Base-by-base conservation (phyloP, 2,113 vertebrate species). In the Arenaria interpres region DNA sequence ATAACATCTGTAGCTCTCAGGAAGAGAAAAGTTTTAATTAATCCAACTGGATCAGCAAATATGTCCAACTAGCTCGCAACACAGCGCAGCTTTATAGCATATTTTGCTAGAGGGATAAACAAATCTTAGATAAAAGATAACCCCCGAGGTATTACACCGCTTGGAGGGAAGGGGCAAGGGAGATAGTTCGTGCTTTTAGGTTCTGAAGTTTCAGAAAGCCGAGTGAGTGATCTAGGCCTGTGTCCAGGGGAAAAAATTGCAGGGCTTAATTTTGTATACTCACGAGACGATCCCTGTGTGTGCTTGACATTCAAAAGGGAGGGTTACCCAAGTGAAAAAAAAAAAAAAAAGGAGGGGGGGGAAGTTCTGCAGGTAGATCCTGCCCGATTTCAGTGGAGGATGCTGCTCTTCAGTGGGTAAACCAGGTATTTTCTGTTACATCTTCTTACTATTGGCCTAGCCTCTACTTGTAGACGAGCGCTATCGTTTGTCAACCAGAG, bases 1-100 rank as follows among this genome's bases (percentile, higher is more conserved):
- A 73, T 69, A 92, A 66, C 51, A 71, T 82, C 90, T 82, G 8
- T 67, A 64, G 88, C 89, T 94, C 78, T 87, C 39, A 83, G 62
- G 76, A 89, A 90, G 50, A 39, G 90, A 56, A 71, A 82, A 92
- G 43, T 96, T 96, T 95, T 95, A 95, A 95, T 96, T 96, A 93
- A 93, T 89, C 51, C 41, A 72, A 33, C 77, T 69, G 66, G 93
- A 85, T 88, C 54, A 83, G 71, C 90, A 87, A 51, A 80, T 88
- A 48, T 32, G 88, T 92, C 56, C 1, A 6, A 48, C 67, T 84
- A 73, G 63, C 74, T 92, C 45, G 72, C n/a, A 74, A 60, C 66
- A 53, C 23, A 51, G 51, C 45, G 37, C 50, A 57, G 62, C 66
- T 95, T 91, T 76, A 54, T 21, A 72, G 56, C n/a, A 10, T 72